Evolutionary conservation across 2,113 vertebrate genomes (phyloP).

Genomic region (Orientallactaga bullata): DNA sequence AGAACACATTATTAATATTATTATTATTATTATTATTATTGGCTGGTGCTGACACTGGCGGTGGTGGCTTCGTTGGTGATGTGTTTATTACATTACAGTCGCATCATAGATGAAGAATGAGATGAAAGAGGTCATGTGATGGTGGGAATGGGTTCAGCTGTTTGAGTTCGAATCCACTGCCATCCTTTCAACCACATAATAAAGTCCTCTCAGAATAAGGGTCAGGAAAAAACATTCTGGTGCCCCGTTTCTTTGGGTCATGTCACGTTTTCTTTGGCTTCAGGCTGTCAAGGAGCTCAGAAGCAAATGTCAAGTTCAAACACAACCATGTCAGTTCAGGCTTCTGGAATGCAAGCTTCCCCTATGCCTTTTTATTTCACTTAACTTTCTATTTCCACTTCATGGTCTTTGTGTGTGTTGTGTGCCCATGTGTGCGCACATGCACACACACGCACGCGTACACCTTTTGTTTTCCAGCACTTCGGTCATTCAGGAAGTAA

Average conservation of each 20-base stretch:
- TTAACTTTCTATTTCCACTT: constrained; percentile 32
- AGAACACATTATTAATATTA: background rate
- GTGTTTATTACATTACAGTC: background rate
- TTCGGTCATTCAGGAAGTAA: background rate
- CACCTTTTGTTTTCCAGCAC: constrained; percentile 4
- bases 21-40: background rate
- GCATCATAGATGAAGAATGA: background rate
- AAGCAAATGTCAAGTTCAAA: background rate
- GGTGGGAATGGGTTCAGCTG: background rate
- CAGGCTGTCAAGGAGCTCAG: background rate
- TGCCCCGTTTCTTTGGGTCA: background rate
- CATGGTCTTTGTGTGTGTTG: background rate
- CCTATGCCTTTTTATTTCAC: background rate
- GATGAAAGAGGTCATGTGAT: background rate
- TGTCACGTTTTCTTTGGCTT: constrained; percentile 18
- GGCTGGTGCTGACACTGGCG: background rate
- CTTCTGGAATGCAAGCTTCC: background rate
- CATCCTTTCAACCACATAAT: rapidly evolving
- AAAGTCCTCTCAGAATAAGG: background rate
- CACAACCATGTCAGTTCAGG: background rate
- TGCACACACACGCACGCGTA: too few species aligned
- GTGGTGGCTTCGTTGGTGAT: background rate
- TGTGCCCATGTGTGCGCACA: background rate
- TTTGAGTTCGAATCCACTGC: background rate
- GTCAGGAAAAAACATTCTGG: background rate